Percentiles rank a stretch among this genome's conserved stretches.
Conservation (phyloP, 2,888 invertebrate species). For the Syritta pipiens region DNA sequence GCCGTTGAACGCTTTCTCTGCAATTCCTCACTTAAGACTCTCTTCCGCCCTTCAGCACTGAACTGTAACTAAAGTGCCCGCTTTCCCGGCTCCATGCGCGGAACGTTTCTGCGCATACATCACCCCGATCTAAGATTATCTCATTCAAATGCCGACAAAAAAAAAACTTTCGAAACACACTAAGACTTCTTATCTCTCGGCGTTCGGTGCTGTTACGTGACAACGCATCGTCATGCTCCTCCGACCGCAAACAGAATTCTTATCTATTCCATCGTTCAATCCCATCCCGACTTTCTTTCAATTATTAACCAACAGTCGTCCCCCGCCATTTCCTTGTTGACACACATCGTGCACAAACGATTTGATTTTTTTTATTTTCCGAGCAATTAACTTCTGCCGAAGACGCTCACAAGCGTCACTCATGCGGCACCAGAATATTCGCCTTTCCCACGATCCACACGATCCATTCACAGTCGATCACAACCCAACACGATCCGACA, state of each 20-base stretch:
- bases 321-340: slow-evolving; percentile 6
- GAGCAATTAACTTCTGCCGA: not conserved
- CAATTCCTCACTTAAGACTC: no score
- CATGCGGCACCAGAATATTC: slow-evolving; percentile 18
- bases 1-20: no score
- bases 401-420: not conserved
- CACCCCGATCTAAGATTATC: no score
- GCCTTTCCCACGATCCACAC: slow-evolving; percentile 61
- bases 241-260: not conserved
- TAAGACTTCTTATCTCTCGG: no score
- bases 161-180: no score
- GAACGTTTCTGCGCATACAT: no score
- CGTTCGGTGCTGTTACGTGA: no score
- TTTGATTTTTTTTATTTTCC: slow-evolving; percentile 12
- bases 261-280: not conserved
- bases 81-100: no score
- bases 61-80: no score
- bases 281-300: slow-evolving; percentile 18
- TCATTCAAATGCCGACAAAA: no score
- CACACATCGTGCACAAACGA: slow-evolving; percentile 14
- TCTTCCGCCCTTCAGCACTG: no score
- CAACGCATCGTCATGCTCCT: no score
- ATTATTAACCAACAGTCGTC: slow-evolving; percentile 1
- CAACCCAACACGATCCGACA: slow-evolving; percentile 43
- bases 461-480: slow-evolving; percentile 58